Conservation (phyloP, 2,888 invertebrate species). For the Xylocampa areola region DNA sequence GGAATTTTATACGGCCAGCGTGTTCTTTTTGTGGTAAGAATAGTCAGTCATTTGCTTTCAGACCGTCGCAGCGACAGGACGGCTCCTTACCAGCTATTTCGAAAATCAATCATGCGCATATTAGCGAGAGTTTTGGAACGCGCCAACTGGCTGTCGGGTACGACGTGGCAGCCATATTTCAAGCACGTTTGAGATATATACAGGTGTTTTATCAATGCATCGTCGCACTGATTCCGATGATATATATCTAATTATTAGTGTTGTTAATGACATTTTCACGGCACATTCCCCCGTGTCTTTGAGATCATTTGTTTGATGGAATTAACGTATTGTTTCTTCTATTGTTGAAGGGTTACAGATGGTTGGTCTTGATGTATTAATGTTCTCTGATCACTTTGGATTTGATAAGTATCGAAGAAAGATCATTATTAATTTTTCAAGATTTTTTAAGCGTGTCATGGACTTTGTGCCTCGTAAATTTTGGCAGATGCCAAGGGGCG, state of each 20-base stretch:
- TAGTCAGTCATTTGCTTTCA: constrained; percentile 35
- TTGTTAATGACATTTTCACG: constrained; percentile 88
- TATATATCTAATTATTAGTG: constrained; percentile 87
- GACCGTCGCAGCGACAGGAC: constrained; percentile 27
- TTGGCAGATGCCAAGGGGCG: constrained; percentile 37
- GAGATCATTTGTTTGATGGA: constrained; percentile 79
- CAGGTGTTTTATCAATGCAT: constrained; percentile 88
- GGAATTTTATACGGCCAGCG: constrained; percentile 21
- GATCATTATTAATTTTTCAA: constrained; percentile 37
- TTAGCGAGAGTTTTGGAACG: constrained; percentile 80
- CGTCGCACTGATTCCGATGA: constrained; percentile 87
- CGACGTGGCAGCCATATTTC: constrained; percentile 86
- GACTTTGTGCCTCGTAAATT: constrained; percentile 35
- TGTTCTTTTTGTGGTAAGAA: constrained; percentile 45
- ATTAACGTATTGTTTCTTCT: constrained; percentile 60
- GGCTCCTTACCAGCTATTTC: constrained; percentile 61
- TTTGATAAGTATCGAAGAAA: constrained; percentile 36
- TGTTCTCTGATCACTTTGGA: constrained; percentile 31
- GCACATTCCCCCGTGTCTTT: constrained; percentile 81
- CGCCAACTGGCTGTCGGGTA: constrained; percentile 84
- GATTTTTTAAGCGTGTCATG: constrained; percentile 24
- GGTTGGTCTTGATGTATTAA: constrained; percentile 48
- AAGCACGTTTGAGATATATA: constrained; percentile 85
- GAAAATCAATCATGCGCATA: constrained; percentile 85
- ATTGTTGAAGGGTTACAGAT: constrained; percentile 54